Evolutionary conservation across 2,888 invertebrate species (phyloP), one percentile per base, ranked within the genome.

Genomic region (Pediacus dermestoides): DNA sequence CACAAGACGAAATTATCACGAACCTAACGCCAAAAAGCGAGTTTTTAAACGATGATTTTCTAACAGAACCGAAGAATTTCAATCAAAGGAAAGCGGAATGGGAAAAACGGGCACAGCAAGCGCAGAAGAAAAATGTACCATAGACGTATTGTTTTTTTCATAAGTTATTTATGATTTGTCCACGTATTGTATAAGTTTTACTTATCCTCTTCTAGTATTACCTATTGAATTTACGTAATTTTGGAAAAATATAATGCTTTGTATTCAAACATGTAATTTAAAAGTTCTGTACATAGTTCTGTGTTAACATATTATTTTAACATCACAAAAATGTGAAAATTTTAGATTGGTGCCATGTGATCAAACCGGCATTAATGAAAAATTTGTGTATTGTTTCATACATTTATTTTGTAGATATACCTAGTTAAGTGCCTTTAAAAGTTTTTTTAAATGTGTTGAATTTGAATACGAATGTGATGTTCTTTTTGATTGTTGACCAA

Each of bases 71-170:
- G 56, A 84, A 84, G 60, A 81, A 84, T 42, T 85, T 86, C 48
- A 76, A 82, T 61, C 84, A 85, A 59, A 76, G 84, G 59, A 75
- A 81, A 39, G 85, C 85, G 3, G 83, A 85, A 60, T 86, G 86
- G 86, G 86, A 86, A 64, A 76, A 83, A 54, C 72, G 85, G 51
- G 83, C 84, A 21, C 82, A 84, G 67, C 81, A 82, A 67, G 82
- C 78, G 54, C 75, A 77, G 71, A 77, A 76, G 70, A 78, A 78
- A 70, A 57, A 55, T 13, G 52, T 55, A 16, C 31, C 16, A 18
- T 16, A 15, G 27, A n/a, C n/a, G n/a, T 9, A n/a, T 9, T 7
- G 8, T 26, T 6, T 26, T 10, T 26, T 26, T 9, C 9, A 18
- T n/a, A 7, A 18, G n/a, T 7, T n/a, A 18, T n/a, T 18, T 18